Percentiles rank a stretch among this genome's conserved stretches.
These are phyloP conservation scores for Mesocricetus auratus DNA, from an alignment of 2,113 vertebrate species.

Conservation along the genomic window DNA sequence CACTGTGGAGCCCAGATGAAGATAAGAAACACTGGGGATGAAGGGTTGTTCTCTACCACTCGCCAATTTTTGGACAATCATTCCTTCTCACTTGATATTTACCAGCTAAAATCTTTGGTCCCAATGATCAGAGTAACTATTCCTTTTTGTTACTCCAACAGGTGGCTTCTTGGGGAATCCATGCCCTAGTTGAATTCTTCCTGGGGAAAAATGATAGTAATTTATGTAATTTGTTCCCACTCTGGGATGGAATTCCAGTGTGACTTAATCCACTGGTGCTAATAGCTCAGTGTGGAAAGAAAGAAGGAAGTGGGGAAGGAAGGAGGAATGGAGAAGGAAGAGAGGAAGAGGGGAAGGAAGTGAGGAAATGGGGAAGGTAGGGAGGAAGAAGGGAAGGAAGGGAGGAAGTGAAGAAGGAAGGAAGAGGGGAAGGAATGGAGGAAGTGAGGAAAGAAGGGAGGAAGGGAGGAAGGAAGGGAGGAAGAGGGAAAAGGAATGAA, in stretches of 20 bases:
- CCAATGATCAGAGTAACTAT: constrained; percentile 33
- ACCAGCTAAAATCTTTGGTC: constrained; percentile 59
- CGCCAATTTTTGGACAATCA: constrained; percentile 10
- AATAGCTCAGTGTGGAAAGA: background rate
- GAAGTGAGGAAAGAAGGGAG: no score
- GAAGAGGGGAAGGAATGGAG: no score
- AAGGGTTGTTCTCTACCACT: background rate
- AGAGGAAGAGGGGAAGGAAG: no score
- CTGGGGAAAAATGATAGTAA: constrained; percentile 9
- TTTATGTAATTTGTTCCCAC: constrained; percentile 53
- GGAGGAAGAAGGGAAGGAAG: no score
- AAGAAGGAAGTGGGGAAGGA: background rate
- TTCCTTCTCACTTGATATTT: background rate
- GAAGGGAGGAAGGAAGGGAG: no score
- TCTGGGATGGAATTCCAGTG: constrained; percentile 3
- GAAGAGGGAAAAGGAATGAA: no score
- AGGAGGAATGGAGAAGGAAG: no score
- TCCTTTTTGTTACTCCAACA: constrained; percentile 53
- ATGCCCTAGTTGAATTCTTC: constrained; percentile 44
- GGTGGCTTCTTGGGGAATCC: constrained; percentile 61
- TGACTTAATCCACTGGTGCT: constrained; percentile 21
- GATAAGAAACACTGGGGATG: background rate
- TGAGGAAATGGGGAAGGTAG: no score
- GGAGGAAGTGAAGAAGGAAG: background rate
- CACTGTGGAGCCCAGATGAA: background rate